A percentile compares a stretch with the other conserved stretches of the same genome.
These are phyloP conservation scores for Pararge aegeria DNA, from an alignment of 1,140 invertebrate species.

Conservation along the genomic window DNA sequence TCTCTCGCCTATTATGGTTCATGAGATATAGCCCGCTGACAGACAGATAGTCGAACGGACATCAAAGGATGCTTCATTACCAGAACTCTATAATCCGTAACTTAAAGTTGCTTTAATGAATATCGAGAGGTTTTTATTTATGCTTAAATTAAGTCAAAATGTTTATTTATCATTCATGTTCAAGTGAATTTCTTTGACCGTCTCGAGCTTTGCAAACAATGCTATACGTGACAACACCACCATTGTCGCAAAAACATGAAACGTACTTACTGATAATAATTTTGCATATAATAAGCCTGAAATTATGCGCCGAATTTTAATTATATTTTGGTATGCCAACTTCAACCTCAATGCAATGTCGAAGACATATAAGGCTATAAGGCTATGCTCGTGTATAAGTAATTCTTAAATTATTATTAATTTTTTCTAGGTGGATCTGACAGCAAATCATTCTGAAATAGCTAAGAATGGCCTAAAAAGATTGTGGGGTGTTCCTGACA, in stretches of 20 bases:
- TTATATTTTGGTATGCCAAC: conserved; percentile 14
- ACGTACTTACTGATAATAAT: not conserved
- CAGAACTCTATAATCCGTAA: too few relatives aligned
- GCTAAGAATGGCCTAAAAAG: conserved; percentile 75
- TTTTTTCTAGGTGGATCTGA: conserved; percentile 60
- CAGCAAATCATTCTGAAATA: conserved; percentile 72
- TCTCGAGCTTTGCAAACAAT: conserved; percentile 21
- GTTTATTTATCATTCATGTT: not conserved
- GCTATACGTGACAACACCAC: conserved; percentile 19
- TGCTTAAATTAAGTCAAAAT: too few relatives aligned
- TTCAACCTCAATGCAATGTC: not conserved
- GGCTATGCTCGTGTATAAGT: too few relatives aligned
- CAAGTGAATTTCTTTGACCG: not conserved
- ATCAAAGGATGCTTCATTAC: too few relatives aligned
- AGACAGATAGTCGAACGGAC: too few relatives aligned
- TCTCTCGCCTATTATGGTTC: too few relatives aligned
- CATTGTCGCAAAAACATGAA: conserved; percentile 16
- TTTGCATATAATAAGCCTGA: conserved; percentile 19
- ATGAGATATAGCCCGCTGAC: too few relatives aligned
- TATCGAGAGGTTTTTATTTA: too few relatives aligned
- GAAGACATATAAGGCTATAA: too few relatives aligned
- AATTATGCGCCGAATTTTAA: conserved; percentile 18
- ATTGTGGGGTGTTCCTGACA: conserved; percentile 78
- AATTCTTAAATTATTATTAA: not conserved
- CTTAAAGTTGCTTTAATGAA: too few relatives aligned